Evolutionary conservation across 2,888 invertebrate genomes (phyloP).

Genomic region (Odontocerum albicorne): DNA sequence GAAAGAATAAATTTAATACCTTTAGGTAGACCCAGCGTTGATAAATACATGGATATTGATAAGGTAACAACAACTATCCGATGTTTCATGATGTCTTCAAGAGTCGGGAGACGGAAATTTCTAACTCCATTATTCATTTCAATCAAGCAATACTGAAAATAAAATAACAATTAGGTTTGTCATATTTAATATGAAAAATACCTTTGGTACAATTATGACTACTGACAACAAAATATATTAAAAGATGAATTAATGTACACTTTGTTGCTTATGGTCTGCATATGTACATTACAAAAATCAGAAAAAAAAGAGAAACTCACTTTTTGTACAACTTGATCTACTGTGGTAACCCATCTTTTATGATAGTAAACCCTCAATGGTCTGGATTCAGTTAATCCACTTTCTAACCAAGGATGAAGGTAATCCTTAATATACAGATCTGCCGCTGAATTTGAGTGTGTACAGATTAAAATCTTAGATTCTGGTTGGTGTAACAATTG

Average conservation of each 20-base stretch:
- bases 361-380: conserved; percentile 80
- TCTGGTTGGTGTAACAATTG: conserved; percentile 64
- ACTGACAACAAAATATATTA: too few relatives aligned
- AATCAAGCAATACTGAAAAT: conserved; percentile 70
- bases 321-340: conserved; percentile 68
- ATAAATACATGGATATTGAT: conserved; percentile 74
- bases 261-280: not conserved
- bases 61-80: conserved; percentile 78
- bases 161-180: conserved; percentile 28
- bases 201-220: not conserved
- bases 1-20: conserved; percentile 45
- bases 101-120: conserved; percentile 68
- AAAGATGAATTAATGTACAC: too few relatives aligned
- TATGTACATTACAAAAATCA: not conserved
- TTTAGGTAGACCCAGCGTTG: conserved; percentile 66
- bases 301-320: conserved; percentile 43
- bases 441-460: conserved; percentile 85
- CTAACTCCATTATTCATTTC: conserved; percentile 57
- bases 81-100: conserved; percentile 70
- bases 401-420: conserved; percentile 73
- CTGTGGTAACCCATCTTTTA: conserved; percentile 77
- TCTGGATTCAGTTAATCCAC: conserved; percentile 64
- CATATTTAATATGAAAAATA: not conserved
- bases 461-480: conserved; percentile 76
- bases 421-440: conserved; percentile 85